Percentiles rank a stretch among this genome's conserved stretches.
phyloP scores from a whole-genome alignment of 2,888 invertebrate species.

The Neoitamus cyanurus region DNA sequence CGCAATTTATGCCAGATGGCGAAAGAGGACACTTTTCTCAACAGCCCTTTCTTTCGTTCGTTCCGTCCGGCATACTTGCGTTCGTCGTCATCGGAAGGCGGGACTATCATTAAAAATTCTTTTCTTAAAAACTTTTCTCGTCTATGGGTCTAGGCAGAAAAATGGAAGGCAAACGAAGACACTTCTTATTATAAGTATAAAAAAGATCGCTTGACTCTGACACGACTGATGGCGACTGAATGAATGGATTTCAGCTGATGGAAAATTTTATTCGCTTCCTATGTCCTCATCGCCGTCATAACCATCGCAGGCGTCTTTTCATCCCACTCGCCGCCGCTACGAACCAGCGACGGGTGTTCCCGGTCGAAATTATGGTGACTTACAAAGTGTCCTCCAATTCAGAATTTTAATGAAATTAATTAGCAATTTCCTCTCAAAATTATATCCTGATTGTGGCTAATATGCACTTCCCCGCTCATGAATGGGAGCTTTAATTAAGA shows the following conservation, averaged over 20 bases:
- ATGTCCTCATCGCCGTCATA: neutral
- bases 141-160: neutral
- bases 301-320: neutral
- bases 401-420: slow-evolving; percentile 42
- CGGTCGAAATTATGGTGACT: neutral
- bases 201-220: neutral
- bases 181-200: neutral
- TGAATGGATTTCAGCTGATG: slow-evolving; percentile 6
- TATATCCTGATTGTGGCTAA: slow-evolving; percentile 29
- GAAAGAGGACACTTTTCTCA: neutral
- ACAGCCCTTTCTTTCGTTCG: neutral
- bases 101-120: neutral
- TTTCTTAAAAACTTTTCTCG: neutral
- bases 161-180: neutral
- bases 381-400: slow-evolving; percentile 15
- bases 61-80: neutral
- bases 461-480: slow-evolving; percentile 19
- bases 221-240: neutral
- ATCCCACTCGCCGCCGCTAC: neutral
- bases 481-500: slow-evolving; percentile 22
- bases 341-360: neutral
- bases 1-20: neutral
- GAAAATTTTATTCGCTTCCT: neutral
- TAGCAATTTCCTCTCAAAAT: slow-evolving; percentile 34
- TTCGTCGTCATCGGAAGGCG: neutral